A percentile compares a stretch with the other conserved stretches of the same genome.
phyloP scores from a whole-genome alignment of 2,797 vertebrate species.

The Pseudotriccus pelzelni region DNA sequence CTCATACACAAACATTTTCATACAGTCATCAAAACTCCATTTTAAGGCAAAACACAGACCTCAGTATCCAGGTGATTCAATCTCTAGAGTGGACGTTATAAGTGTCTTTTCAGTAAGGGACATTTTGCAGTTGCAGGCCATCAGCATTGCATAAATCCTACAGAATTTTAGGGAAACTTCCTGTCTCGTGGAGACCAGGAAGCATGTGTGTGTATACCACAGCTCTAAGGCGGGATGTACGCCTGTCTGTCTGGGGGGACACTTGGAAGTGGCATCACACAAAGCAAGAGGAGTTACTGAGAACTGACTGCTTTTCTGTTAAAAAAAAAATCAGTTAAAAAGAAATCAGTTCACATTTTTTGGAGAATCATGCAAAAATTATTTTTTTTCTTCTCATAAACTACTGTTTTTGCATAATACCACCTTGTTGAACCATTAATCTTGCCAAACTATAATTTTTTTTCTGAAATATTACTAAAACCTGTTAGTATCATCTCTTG shows the following conservation, averaged over 20 bases:
- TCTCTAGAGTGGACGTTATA: background rate
- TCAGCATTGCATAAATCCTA: background rate
- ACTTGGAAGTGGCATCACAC: fast-evolving
- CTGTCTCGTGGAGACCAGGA: background rate
- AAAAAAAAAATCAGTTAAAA: background rate
- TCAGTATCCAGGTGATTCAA: background rate
- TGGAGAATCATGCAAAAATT: background rate
- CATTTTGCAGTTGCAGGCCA: background rate
- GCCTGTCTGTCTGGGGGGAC: fast-evolving
- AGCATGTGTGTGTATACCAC: too few relatives aligned
- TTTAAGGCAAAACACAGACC: background rate
- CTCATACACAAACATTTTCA: background rate
- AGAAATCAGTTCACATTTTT: background rate
- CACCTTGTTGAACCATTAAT: background rate
- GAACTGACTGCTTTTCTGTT: background rate
- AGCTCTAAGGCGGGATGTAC: background rate
- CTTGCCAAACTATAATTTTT: fast-evolving
- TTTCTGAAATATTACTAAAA: background rate
- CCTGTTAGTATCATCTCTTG: background rate
- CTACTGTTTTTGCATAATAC: background rate
- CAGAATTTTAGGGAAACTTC: background rate
- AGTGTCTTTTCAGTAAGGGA: background rate
- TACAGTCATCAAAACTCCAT: background rate
- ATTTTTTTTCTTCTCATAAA: background rate
- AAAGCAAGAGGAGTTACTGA: background rate